Evolutionary conservation across 2,113 vertebrate genomes (phyloP), one percentile per base, ranked within the genome.

Genomic region (Buteo buteo): DNA sequence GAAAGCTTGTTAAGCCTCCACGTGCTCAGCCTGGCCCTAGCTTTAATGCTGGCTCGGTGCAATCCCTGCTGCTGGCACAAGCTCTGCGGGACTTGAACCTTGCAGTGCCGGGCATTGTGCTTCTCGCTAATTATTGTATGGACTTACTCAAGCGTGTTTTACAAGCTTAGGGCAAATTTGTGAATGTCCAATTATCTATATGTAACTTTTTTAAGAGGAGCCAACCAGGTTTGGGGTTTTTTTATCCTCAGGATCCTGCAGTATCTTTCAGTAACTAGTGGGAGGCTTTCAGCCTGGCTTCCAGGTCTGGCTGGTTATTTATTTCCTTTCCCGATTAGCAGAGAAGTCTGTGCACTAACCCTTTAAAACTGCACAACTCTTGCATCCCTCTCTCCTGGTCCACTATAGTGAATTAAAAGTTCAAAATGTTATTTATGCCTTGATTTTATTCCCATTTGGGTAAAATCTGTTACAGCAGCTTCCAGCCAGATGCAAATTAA

Each of bases 61-160:
- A 83, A 92, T 94, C 90, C 90, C 84, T 47, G 65, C 92, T 95
- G 92, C 66, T 96, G 96, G 96, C 92, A 96, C 90, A 44, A 58
- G 42, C 59, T 83, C 91, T 38, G 40, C 3, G 0, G 80, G 87
- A 64, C 79, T 58, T 87, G 76, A 92, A 52, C 88, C 58, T 93
- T 45, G 47, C 79, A 13, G 70, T 55, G 66, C 89, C 89, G 78
- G 47, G 65, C 90, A 76, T 86, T 95, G 89, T 89, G 19, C 54
- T 88, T 24, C 89, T 73, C 24, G 0, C 64, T 90, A 55, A 72
- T 76, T 83, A 22, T 85, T 89, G n/a, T 87, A 65, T 87, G 81
- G 91, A 76, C 54, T 76, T 93, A 91, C 77, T 96, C 86, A 72
- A 91, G 86, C 69, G 69, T 90, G 81, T 70, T 94, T 94, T 93